Evolutionary conservation across 2,888 invertebrate species (phyloP), one percentile per base, ranked within the genome.

Genomic region (Apamea crenata): DNA sequence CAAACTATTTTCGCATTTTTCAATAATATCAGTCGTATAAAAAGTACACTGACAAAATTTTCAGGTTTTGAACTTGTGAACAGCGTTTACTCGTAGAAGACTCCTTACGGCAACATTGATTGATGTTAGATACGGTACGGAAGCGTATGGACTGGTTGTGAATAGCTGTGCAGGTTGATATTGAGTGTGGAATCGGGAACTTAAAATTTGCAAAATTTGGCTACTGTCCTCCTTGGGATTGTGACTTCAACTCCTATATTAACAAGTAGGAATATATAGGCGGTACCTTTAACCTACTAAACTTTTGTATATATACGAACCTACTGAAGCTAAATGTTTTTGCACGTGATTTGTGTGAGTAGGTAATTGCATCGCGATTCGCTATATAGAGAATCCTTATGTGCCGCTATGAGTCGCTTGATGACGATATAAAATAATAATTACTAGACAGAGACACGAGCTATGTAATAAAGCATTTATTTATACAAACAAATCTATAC

Each of bases 301-400:
- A 50, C 16, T 32, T 63, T 29, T 69, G 3, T 47, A 29, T 1
- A 59, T 14, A 29, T 36, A 66, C 16, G 1, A 44, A 10, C 29
- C 2, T 44, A 77, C 63, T 8, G 18, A 44, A 65, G 36, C 14
- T 50, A 74, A 67, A 81, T 56, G 53, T 29, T 36, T 44, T 29
- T 47, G 75, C 75, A 80, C 67, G 81, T 80, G 81, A 75, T 75
- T 81, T 68, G 16, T 47, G 29, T 44, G 25, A 61, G 16, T 36
- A 72, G 18, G 6, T 65, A 69, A 70, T 70, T 74, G 65, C 72
- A 59, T 66, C 14, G 47, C 50, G 50, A 68, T 36, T 36, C 2
- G 36, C 36, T 53, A 36, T 16, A 82, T 56, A 78, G 50, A 74
- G 36, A 79, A 80, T 80, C 47, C 47, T 71, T 66, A 44, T 73